Evolutionary conservation across 2,888 invertebrate species (phyloP).

Genomic region (Mythimna lalbum): DNA sequence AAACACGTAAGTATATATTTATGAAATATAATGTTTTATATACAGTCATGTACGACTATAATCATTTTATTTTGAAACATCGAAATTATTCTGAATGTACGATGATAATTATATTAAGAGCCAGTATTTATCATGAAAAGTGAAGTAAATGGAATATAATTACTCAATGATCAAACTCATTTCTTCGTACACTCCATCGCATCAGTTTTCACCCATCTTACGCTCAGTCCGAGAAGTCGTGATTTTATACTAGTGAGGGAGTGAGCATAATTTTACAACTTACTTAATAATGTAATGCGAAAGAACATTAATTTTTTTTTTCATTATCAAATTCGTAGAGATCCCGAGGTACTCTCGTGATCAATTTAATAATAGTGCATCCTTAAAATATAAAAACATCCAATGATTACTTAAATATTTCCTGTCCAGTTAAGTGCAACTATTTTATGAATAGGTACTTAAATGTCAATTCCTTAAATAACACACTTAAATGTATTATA

Average conservation of each 20-base stretch:
- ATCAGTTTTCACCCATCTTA: constrained; percentile 53
- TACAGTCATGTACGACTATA: constrained; percentile 79
- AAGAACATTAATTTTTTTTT: constrained; percentile 76
- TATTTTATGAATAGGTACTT: constrained; percentile 85
- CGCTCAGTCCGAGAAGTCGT: constrained; percentile 65
- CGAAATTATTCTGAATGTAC: constrained; percentile 62
- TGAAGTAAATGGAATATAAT: constrained; percentile 63
- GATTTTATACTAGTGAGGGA: constrained; percentile 79
- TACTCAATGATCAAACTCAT: constrained; percentile 61
- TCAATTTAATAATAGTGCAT: constrained; percentile 79
- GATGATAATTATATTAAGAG: constrained; percentile 66
- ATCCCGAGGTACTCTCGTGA: constrained; percentile 70
- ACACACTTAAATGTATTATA: constrained; percentile 85
- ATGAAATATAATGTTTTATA: constrained; percentile 77
- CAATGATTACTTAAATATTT: constrained; percentile 82
- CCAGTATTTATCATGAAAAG: constrained; percentile 68
- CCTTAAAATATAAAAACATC: constrained; percentile 86
- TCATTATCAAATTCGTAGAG: constrained; percentile 85
- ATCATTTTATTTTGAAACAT: constrained; percentile 68
- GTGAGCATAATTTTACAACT: constrained; percentile 82
- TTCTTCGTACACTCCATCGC: constrained; percentile 41
- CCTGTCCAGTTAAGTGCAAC: constrained; percentile 85
- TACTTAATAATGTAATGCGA: constrained; percentile 82
- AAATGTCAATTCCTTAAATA: constrained; percentile 87
- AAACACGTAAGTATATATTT: constrained; percentile 65